A percentile compares a stretch with the other conserved stretches of the same genome.
Conservation (phyloP, 2,888 invertebrate genomes). For the Spodoptera picta region DNA sequence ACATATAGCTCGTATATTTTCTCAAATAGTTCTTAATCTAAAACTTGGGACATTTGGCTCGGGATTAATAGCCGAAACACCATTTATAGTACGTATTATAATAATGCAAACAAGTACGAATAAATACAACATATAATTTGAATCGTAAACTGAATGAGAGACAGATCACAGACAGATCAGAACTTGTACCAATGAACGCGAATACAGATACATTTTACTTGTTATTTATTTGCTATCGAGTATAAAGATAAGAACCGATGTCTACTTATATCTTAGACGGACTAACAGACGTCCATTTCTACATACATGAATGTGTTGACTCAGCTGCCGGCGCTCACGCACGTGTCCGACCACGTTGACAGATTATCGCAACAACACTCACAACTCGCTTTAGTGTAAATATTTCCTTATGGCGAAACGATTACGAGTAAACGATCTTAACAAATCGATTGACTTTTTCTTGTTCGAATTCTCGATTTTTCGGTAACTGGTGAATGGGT, state of each 20-base stretch:
- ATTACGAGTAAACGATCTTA: slow-evolving; percentile 39
- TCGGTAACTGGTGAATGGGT: neutral
- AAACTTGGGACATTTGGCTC: neutral
- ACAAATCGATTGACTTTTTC: slow-evolving; percentile 21
- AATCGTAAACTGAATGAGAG: too few species aligned
- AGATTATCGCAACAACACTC: slow-evolving; percentile 52
- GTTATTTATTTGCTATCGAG: slow-evolving; percentile 2
- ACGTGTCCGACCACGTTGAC: slow-evolving; percentile 66
- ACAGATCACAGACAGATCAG: too few species aligned
- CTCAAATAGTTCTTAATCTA: neutral
- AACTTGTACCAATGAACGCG: too few species aligned
- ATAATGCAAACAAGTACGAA: too few species aligned
- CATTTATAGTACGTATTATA: neutral
- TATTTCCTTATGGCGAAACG: slow-evolving; percentile 51
- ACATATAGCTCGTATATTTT: slow-evolving; percentile 29
- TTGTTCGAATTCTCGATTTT: neutral
- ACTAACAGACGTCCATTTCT: slow-evolving; percentile 40
- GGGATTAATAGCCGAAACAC: slow-evolving; percentile 3
- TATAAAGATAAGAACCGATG: slow-evolving; percentile 22
- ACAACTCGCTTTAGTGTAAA: slow-evolving; percentile 54
- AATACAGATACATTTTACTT: too few species aligned
- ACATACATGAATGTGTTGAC: slow-evolving; percentile 57
- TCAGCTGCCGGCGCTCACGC: slow-evolving; percentile 63
- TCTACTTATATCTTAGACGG: slow-evolving; percentile 10
- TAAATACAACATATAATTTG: too few species aligned